Evolutionary conservation across 1,140 invertebrate genomes (phyloP).

Genomic region (Trinorchestia longiramus): DNA sequence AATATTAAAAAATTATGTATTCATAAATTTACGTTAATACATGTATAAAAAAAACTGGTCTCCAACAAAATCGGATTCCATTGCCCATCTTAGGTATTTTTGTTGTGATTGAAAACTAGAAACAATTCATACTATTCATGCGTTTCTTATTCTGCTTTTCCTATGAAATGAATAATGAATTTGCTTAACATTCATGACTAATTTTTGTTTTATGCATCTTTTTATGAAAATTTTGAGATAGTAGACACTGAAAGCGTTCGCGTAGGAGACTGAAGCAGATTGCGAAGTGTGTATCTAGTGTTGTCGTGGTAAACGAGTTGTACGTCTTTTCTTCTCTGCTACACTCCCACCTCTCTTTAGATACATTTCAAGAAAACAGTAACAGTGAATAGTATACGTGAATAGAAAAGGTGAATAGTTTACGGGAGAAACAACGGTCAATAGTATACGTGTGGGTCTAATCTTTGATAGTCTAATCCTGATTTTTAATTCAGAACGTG

Average conservation of each 20-base stretch:
- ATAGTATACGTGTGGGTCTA: background rate
- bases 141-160: no score
- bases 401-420: background rate
- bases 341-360: background rate
- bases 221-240: background rate
- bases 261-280: background rate
- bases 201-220: background rate
- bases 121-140: no score
- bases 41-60: no score
- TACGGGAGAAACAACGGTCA: background rate
- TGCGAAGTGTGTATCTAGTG: background rate
- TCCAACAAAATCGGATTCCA: no score
- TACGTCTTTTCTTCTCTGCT: background rate
- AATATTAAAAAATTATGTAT: background rate
- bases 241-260: background rate
- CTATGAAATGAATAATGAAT: background rate
- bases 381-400: no score
- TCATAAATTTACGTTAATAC: background rate
- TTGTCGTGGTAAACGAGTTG: background rate
- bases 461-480: background rate
- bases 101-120: no score
- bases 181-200: background rate
- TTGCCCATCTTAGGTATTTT: no score
- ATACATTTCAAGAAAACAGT: background rate
- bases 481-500: background rate